phyloP scores from a whole-genome alignment of 1,140 invertebrate genomes.

The Anadara kagoshimensis region DNA sequence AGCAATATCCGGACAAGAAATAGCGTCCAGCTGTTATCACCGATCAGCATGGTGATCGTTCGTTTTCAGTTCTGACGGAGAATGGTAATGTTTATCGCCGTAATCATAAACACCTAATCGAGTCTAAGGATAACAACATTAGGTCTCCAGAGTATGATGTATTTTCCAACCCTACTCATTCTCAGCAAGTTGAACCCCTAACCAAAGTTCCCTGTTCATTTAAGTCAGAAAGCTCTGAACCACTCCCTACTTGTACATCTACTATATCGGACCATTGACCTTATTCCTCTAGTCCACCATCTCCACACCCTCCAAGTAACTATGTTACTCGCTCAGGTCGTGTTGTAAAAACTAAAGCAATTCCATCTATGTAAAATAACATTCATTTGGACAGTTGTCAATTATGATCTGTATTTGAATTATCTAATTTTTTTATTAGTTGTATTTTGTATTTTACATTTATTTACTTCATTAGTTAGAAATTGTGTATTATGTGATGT shows the following conservation, averaged over 20 bases:
- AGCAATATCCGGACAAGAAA: neutral
- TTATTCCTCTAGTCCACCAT: neutral
- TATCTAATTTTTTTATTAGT: too few species aligned
- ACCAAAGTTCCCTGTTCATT: neutral
- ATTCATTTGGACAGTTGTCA: too few species aligned
- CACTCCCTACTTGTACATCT: neutral
- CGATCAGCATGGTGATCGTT: neutral
- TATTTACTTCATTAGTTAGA: too few species aligned
- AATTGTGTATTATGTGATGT: too few species aligned
- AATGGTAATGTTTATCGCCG: neutral
- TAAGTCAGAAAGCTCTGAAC: neutral
- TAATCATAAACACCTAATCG: neutral
- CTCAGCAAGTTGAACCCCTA: neutral
- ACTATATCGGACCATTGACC: neutral
- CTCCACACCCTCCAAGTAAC: neutral
- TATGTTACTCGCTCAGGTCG: conserved; percentile 13
- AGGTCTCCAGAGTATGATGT: neutral
- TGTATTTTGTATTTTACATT: too few species aligned
- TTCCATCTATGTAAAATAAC: too few species aligned
- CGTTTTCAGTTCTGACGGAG: neutral
- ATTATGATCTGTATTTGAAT: too few species aligned
- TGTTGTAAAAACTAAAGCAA: neutral
- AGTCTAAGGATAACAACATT: neutral
- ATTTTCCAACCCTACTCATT: neutral
- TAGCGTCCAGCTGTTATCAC: conserved; percentile 3